Percentiles rank a stretch among this genome's conserved stretches.
Conservation (phyloP, 1,140 invertebrate genomes). For the Eupeodes corollae region DNA sequence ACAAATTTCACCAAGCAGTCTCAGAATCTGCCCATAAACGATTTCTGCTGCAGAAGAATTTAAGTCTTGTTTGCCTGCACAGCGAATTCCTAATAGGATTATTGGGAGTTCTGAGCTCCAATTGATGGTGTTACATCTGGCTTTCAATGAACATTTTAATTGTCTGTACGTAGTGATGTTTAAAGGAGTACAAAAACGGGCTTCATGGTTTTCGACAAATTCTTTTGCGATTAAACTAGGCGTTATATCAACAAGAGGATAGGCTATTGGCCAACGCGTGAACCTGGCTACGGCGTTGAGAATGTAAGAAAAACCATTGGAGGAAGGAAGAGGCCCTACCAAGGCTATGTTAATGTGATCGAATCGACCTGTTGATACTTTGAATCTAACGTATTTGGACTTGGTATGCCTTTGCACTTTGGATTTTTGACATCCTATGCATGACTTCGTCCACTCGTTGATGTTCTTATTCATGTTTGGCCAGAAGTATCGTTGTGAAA, state of each 20-base stretch:
- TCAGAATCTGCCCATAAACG: too few species aligned
- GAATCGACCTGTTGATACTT: slow-evolving; percentile 7
- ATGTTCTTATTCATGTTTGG: slow-evolving; percentile 3
- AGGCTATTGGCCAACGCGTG: slow-evolving; percentile 26
- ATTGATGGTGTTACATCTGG: too few species aligned
- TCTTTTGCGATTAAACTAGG: slow-evolving; percentile 22
- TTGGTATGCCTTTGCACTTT: slow-evolving; percentile 13
- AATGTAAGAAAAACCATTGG: slow-evolving; percentile 12
- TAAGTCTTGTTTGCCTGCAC: too few species aligned
- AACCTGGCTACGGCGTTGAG: slow-evolving; percentile 22
- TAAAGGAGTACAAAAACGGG: slow-evolving; percentile 28
- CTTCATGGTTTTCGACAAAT: slow-evolving; percentile 23
- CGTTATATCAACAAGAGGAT: slow-evolving; percentile 16
- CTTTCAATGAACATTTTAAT: too few species aligned
- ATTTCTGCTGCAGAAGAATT: too few species aligned
- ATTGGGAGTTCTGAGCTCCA: too few species aligned
- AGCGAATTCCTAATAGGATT: too few species aligned
- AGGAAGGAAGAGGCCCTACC: slow-evolving; percentile 15
- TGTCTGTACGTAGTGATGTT: slow-evolving; percentile 16
- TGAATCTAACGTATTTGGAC: background rate
- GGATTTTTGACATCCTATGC: slow-evolving; percentile 16
- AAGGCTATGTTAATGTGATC: slow-evolving; percentile 27
- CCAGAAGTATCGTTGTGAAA: slow-evolving; percentile 12
- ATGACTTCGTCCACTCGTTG: slow-evolving; percentile 15
- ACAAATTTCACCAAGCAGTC: too few species aligned